phyloP scores from a whole-genome alignment of 1,140 invertebrate genomes.

The Panagrolaimus sp. region DNA sequence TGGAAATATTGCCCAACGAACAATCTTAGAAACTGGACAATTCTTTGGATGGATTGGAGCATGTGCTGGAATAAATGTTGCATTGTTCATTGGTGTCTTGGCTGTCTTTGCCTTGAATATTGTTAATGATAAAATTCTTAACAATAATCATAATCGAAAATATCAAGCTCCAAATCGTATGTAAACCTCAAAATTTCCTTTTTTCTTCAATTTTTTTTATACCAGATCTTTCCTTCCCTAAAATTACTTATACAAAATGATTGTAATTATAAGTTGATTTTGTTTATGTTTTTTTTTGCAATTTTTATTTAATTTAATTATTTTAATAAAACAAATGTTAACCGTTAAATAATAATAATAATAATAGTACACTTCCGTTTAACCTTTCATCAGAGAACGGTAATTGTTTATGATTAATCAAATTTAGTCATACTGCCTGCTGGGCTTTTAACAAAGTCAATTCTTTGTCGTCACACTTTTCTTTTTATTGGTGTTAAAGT shows the following conservation, averaged over 20 bases:
- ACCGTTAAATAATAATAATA: neutral
- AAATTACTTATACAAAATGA: too few relatives aligned
- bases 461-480: too few relatives aligned
- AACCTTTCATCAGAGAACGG: neutral
- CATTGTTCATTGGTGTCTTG: slow-evolving; percentile 33
- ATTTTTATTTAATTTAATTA: neutral
- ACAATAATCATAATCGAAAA: slow-evolving; percentile 21
- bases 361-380: neutral
- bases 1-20: slow-evolving; percentile 41
- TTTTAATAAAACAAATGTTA: neutral
- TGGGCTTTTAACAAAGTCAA: too few relatives aligned
- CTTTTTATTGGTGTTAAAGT: too few relatives aligned
- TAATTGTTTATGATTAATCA: too few relatives aligned
- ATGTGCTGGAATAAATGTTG: slow-evolving; percentile 40
- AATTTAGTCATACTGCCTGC: too few relatives aligned
- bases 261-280: neutral
- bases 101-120: slow-evolving; percentile 38
- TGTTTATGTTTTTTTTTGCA: neutral
- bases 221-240: too few relatives aligned
- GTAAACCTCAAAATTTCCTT: too few relatives aligned
- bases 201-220: too few relatives aligned
- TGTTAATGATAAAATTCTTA: slow-evolving; percentile 35
- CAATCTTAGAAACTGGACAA: slow-evolving; percentile 46
- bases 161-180: slow-evolving; percentile 11
- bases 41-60: slow-evolving; percentile 44